Base-by-base conservation (phyloP, 2,797 vertebrate species). In the Artibeus lituratus region DNA sequence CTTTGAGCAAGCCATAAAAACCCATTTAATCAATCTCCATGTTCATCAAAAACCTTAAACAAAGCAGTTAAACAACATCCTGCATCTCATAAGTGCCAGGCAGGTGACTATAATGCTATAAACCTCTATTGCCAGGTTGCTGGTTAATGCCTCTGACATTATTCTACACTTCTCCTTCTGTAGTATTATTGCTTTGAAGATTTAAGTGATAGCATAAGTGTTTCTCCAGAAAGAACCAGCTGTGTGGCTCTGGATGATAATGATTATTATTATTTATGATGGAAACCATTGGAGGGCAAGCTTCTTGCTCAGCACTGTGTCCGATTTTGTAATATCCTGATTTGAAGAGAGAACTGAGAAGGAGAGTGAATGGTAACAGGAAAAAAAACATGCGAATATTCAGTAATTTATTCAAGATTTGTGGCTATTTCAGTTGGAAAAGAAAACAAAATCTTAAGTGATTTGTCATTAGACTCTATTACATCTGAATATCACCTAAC, bases 21-120 rank as follows among this genome's bases (percentile, higher is more conserved):
- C 26, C 15, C n/a, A 90, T 96, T 92, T 97, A 96, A 98, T 98
- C 97, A 95, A 97, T 96, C 88, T 87, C 87, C 44, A 76, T 67
- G 24, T 97, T 98, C 93, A 95, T 96, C 67, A 95, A 97, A 97
- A 91, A 94, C 32, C 51, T 97, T 97, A 77, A 91, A 94, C 57
- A 78, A 76, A 95, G 35, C 24, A 0, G 0, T 93, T 97, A 92
- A 84, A 95, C 51, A 97, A 94, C 96, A 97, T 80, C 47, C 10
- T 51, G 7, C 3, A 4, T 91, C 70, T 95, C 76, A 93, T 49
- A 87, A 87, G 90, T 67, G 49, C 55, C 78, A 91, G 32, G 32
- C 95, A 97, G 89, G 81, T 97, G 95, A 42, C 72, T 82, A 7
- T 51, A 95, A 94, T 83, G 44, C 21, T 92, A 74, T 83, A 96